phyloP scores from a whole-genome alignment of 1,140 invertebrate genomes.

The Tigriopus japonicus region DNA sequence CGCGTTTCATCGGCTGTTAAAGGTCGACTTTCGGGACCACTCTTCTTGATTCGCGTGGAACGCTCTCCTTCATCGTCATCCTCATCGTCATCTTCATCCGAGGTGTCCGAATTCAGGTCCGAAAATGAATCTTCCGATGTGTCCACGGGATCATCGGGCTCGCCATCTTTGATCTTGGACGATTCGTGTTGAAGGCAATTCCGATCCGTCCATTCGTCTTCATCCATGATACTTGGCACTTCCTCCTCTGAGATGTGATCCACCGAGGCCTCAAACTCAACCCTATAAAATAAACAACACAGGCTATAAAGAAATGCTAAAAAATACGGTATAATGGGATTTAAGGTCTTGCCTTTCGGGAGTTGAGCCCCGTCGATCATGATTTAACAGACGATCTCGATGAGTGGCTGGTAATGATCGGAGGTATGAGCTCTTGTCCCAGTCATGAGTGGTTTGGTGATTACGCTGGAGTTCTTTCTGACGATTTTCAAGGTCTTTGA shows the following conservation, averaged over 20 bases:
- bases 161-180: slow-evolving; percentile 44
- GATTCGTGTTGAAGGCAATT: slow-evolving; percentile 43
- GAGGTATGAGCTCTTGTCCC: neutral
- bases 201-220: slow-evolving; percentile 78
- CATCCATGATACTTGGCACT: slow-evolving; percentile 39
- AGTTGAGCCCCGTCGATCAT: neutral
- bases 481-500: neutral
- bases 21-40: neutral
- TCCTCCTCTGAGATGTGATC: neutral
- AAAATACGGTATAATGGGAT: too few relatives aligned
- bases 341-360: too few relatives aligned
- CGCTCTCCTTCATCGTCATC: neutral
- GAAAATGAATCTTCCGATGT: slow-evolving; percentile 24
- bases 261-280: slow-evolving; percentile 9
- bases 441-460: neutral
- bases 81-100: neutral
- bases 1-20: slow-evolving; percentile 9
- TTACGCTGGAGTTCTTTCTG: neutral
- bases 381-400: neutral
- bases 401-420: too few relatives aligned
- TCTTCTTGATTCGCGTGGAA: too few relatives aligned
- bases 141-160: slow-evolving; percentile 41
- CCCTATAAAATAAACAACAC: neutral
- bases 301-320: too few relatives aligned
- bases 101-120: neutral